Conservation (phyloP, 1,140 invertebrate species). For the Listronotus bonariensis region DNA sequence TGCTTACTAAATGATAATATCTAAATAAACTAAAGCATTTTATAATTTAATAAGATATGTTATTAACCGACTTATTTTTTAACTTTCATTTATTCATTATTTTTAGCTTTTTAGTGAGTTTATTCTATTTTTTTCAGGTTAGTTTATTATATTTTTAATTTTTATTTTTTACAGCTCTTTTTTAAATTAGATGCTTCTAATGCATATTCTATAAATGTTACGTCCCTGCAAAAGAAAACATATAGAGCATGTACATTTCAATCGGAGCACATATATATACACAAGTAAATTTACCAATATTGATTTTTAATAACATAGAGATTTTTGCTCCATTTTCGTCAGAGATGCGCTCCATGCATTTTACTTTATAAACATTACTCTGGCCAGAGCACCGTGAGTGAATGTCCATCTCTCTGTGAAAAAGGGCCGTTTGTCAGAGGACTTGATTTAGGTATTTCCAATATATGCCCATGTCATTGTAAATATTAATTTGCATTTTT, state of each 20-base stretch:
- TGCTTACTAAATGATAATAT: no score
- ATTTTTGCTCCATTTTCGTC: constrained; percentile 17
- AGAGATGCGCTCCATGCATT: constrained; percentile 12
- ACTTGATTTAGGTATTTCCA: constrained; percentile 23
- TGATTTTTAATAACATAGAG: constrained; percentile 37
- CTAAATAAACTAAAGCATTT: no score
- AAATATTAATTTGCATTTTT: constrained; percentile 32
- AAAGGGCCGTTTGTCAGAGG: constrained; percentile 22
- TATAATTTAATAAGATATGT: no score
- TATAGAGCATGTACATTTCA: constrained; percentile 16
- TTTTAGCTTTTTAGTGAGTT: no score
- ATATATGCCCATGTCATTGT: background rate
- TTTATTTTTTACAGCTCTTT: no score
- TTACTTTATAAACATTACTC: constrained; percentile 31
- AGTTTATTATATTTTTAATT: no score
- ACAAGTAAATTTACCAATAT: constrained; percentile 37
- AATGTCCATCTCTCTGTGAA: constrained; percentile 30
- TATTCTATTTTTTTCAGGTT: no score
- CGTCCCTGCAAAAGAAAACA: no score
- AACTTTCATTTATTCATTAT: no score
- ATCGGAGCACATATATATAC: constrained; percentile 23
- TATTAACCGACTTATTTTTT: no score
- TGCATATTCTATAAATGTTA: no score
- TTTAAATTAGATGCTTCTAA: no score
- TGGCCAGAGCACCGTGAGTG: constrained; percentile 10